Evolutionary conservation across 2,113 vertebrate genomes (phyloP), one percentile per base, ranked within the genome.

Genomic region (Equus przewalskii): DNA sequence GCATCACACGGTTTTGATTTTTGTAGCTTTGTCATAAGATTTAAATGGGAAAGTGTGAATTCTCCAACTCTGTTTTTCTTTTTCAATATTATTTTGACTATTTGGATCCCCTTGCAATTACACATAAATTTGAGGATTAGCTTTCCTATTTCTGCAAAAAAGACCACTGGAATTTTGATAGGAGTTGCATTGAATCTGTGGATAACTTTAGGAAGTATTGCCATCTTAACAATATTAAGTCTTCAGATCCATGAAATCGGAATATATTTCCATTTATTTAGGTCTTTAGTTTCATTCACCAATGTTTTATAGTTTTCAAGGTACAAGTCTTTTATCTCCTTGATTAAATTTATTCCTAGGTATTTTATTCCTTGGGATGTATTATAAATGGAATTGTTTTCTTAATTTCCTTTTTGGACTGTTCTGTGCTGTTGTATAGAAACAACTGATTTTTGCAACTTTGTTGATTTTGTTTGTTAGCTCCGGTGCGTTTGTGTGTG

Each of bases 21-120:
- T n/a, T 80, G 22, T 75, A 83, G 51, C 6, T 91, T 94, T 64
- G 13, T 87, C 54, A 54, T 86, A 91, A 87, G 60, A 70, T 94
- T 78, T 33, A 72, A 96, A 96, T 78, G 30, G 12, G 21, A 8
- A 58, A 80, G 28, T 56, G 2, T 85, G n/a, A 54, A n/a, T 64
- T 22, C 4, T 83, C 33, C 22, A 56, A 80, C 13, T 92, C 67
- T 56, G 7, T 10, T 79, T 88, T 87, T 69, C 1, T 60, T 70
- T 91, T 75, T 58, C 22, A 64, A 5, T 79, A 21, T 62, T 65
- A 5, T 83, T 91, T 85, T 76, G 44, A 89, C 30, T 85, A 60
- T 30, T 73, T 51, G 24, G 8, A 8, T 9, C 22, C 36, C 30
- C 15, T 84, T 72, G 12, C 15, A 73, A 60, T 67, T 85, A 41